These are phyloP conservation scores for Bombus vancouverensis DNA, from an alignment of 1,140 invertebrate species.

Conservation along the genomic window DNA sequence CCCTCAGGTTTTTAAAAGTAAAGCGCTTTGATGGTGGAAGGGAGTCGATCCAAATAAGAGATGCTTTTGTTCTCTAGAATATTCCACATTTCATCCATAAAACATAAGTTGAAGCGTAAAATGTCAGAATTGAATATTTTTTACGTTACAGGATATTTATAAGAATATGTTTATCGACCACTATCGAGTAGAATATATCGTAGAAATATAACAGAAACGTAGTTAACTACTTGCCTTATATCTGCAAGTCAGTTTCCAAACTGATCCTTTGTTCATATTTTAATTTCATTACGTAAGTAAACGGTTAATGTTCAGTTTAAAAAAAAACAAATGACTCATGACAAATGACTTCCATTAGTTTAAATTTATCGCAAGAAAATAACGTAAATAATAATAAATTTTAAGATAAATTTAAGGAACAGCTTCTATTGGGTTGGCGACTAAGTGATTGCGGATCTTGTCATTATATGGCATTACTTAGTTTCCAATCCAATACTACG, in stretches of 20 bases:
- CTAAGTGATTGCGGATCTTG: too few species aligned
- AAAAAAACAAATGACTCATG: too few species aligned
- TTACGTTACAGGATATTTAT: background rate
- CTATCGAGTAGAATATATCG: background rate
- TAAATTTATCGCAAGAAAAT: background rate
- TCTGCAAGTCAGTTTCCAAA: background rate
- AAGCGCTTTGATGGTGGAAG: slow-evolving; percentile 1
- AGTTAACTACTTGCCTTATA: background rate
- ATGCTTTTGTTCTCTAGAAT: slow-evolving; percentile 11
- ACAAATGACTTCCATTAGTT: too few species aligned
- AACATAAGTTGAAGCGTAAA: background rate
- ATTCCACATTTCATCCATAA: background rate
- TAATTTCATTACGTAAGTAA: too few species aligned
- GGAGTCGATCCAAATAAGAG: slow-evolving; percentile 26
- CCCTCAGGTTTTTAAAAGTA: slow-evolving; percentile 31
- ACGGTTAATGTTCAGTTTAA: too few species aligned
- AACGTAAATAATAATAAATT: too few species aligned
- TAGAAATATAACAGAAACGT: background rate
- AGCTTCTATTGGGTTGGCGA: too few species aligned
- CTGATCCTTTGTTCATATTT: background rate
- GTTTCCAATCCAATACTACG: too few species aligned
- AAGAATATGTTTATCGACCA: background rate
- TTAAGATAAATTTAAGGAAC: background rate
- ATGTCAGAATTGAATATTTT: background rate
- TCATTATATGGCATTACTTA: too few species aligned